Conservation (phyloP, 2,797 vertebrate species). For the Etheostoma nigrum region DNA sequence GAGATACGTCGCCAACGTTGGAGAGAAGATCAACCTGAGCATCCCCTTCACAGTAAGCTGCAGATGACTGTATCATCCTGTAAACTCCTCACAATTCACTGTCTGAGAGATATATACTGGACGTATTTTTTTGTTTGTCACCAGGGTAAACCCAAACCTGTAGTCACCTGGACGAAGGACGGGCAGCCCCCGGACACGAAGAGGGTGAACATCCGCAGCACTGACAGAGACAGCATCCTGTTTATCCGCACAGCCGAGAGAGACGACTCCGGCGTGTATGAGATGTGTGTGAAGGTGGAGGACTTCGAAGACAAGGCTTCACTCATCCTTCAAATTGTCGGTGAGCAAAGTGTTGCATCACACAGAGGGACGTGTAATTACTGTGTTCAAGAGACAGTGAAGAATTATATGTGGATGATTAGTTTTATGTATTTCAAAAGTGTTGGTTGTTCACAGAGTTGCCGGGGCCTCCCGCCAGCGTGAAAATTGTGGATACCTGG, state of each 20-base stretch:
- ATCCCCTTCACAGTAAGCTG: constrained; percentile 92
- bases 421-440: not conserved
- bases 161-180: constrained; percentile 89
- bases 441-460: constrained; percentile 84
- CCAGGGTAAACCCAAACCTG: constrained; percentile 92
- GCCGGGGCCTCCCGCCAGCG: constrained; percentile 88
- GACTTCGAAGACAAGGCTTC: constrained; percentile 90
- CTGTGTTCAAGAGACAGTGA: not conserved
- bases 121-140: not conserved
- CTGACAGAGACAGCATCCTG: constrained; percentile 91
- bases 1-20: constrained; percentile 87
- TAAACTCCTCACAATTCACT: not conserved
- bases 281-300: constrained; percentile 89
- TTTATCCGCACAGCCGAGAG: constrained; percentile 92
- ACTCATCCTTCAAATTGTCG: constrained; percentile 90
- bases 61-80: not conserved
- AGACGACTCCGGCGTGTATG: constrained; percentile 91
- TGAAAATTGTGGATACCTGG: constrained; percentile 93
- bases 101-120: no score
- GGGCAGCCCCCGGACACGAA: constrained; percentile 88
- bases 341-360: constrained; percentile 74
- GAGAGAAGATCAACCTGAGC: constrained; percentile 91
- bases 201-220: constrained; percentile 86
- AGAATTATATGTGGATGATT: not conserved
- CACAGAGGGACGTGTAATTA: not conserved